Evolutionary conservation across 2,113 vertebrate species (phyloP).

Genomic region (Camelus bactrianus): DNA sequence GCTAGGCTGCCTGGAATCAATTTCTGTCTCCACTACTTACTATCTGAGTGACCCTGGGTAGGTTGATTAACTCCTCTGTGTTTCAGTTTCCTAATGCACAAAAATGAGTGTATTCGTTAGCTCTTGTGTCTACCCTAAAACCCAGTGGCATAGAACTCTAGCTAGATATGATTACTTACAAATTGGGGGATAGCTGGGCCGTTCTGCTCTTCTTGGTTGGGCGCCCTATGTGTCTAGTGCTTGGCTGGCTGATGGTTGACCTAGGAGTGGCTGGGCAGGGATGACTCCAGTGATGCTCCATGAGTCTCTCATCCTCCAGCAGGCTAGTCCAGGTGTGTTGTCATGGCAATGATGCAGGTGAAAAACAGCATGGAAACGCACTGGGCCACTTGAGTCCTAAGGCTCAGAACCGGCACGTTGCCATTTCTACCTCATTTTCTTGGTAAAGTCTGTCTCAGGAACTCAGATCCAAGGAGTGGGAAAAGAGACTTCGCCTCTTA

Average conservation of each 20-base stretch:
- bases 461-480: background rate
- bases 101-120: background rate
- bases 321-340: background rate
- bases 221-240: accelerated
- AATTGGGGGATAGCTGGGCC: background rate
- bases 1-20: background rate
- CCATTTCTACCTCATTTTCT: background rate
- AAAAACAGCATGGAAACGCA: background rate
- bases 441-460: background rate
- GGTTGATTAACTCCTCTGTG: background rate
- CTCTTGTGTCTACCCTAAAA: background rate
- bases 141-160: background rate
- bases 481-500: background rate
- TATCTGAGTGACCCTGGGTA: background rate
- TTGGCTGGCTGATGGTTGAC: background rate
- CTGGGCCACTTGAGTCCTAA: background rate
- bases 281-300: background rate
- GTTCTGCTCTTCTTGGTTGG: background rate
- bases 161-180: too few relatives aligned
- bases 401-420: background rate
- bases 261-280: background rate
- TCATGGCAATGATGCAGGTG: background rate
- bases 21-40: background rate
- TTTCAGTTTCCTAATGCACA: constrained; percentile 36
- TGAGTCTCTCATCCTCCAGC: too few relatives aligned